Evolutionary conservation across 2,888 invertebrate genomes (phyloP).

Genomic region (Anoplius nigerrimus): DNA sequence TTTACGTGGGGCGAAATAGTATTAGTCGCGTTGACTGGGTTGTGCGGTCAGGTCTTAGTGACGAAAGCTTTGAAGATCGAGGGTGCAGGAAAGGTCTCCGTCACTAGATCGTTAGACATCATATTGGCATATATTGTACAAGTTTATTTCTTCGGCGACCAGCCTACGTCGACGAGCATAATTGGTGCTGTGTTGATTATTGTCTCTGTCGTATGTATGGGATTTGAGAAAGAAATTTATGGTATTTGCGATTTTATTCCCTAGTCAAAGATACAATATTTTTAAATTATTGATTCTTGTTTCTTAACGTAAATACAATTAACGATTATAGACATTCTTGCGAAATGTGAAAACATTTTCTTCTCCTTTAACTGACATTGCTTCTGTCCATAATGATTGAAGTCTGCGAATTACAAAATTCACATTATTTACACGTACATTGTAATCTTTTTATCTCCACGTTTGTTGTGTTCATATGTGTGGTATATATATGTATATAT

Average conservation of each 20-base stretch:
- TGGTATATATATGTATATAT: background rate
- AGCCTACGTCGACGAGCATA: conserved; percentile 72
- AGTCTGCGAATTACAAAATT: conserved; percentile 32
- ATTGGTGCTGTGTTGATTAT: conserved; percentile 73
- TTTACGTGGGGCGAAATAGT: conserved; percentile 66
- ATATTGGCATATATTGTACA: conserved; percentile 75
- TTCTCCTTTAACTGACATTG: conserved; percentile 29
- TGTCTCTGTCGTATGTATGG: conserved; percentile 74
- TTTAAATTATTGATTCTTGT: conserved; percentile 46
- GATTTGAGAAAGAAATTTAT: conserved; percentile 73
- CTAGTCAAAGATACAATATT: conserved; percentile 53
- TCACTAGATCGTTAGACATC: conserved; percentile 75
- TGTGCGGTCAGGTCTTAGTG: conserved; percentile 74
- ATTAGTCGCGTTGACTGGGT: conserved; percentile 70
- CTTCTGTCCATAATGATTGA: conserved; percentile 31
- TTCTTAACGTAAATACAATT: conserved; percentile 41
- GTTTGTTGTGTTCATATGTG: conserved; percentile 1
- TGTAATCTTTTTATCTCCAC: conserved; percentile 28
- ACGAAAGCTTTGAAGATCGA: conserved; percentile 75
- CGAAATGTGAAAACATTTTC: conserved; percentile 46
- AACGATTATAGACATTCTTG: conserved; percentile 44
- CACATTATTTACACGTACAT: conserved; percentile 27
- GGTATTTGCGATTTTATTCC: conserved; percentile 71
- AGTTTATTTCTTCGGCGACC: conserved; percentile 73
- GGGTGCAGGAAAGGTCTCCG: conserved; percentile 75